Evolutionary conservation across 2,113 vertebrate genomes (phyloP).

Genomic region (Marmota flaviventris): DNA sequence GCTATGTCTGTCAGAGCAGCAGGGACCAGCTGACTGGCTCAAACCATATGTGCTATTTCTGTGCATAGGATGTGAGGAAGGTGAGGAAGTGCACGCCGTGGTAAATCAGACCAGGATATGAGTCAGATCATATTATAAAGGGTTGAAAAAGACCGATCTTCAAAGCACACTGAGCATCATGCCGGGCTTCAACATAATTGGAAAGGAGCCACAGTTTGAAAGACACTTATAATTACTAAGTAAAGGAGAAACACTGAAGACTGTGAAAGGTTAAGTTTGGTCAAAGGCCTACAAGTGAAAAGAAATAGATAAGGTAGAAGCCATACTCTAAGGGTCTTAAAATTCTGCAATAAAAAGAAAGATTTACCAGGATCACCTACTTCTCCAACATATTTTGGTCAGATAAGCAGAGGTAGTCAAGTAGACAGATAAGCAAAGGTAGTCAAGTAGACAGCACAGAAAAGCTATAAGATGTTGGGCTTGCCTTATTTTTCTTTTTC

Average conservation of each 20-base stretch:
- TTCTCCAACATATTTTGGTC: background rate
- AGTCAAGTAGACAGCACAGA: background rate
- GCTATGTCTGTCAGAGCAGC: background rate
- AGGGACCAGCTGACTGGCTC: background rate
- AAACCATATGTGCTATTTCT: constrained; percentile 66
- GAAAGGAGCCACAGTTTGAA: background rate
- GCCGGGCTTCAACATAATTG: background rate
- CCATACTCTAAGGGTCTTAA: background rate
- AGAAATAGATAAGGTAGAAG: background rate
- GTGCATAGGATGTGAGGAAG: constrained; percentile 63
- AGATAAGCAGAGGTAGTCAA: background rate
- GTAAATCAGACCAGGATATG: constrained; percentile 67
- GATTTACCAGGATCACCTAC: background rate
- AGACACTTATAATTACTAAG: constrained; percentile 15
- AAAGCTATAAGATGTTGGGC: background rate
- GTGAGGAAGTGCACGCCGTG: background rate
- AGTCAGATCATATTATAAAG: constrained; percentile 66
- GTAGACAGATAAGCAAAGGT: fast-evolving
- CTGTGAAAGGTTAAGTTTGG: background rate
- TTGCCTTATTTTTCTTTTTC: constrained; percentile 6
- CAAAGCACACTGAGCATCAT: constrained; percentile 31
- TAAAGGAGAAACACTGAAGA: background rate
- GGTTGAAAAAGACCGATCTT: constrained; percentile 53
- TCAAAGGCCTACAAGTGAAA: background rate
- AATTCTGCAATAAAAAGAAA: constrained; percentile 8